Conservation (phyloP, 2,113 vertebrate genomes). For the Phycodurus eques region DNA sequence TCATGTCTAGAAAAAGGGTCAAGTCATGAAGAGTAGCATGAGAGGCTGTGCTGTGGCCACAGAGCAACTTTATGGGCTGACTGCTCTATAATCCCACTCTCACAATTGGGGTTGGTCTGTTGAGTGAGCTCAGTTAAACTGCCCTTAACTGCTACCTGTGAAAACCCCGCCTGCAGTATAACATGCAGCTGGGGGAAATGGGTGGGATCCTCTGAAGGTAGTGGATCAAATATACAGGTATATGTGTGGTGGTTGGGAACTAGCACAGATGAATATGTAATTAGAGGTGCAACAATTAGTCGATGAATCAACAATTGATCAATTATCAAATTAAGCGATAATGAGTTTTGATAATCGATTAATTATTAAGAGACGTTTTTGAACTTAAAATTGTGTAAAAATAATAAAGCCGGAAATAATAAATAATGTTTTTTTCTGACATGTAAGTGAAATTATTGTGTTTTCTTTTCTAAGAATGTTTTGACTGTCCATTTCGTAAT, state of each 20-base stretch:
- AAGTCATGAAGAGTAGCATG: conserved; percentile 42
- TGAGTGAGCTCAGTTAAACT: conserved; percentile 63
- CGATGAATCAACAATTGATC: too few relatives aligned
- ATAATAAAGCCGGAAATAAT: too few relatives aligned
- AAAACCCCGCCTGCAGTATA: conserved; percentile 61
- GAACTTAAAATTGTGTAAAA: too few relatives aligned
- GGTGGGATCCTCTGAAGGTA: conserved; percentile 45
- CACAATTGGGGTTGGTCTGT: conserved; percentile 51
- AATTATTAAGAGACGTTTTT: too few relatives aligned
- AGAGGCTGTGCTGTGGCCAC: conserved; percentile 59
- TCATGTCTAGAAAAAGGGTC: conserved; percentile 6
- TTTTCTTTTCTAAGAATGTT: too few relatives aligned
- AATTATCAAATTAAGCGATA: too few relatives aligned
- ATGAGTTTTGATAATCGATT: too few relatives aligned
- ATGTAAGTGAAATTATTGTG: too few relatives aligned
- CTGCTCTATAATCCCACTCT: conserved; percentile 73
- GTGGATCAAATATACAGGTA: conserved; percentile 41
- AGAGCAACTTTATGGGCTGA: conserved; percentile 67
- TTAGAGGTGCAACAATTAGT: too few relatives aligned
- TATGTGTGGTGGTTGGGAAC: conserved; percentile 36
- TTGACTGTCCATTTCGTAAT: too few relatives aligned
- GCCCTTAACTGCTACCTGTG: conserved; percentile 69
- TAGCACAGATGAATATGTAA: background rate
- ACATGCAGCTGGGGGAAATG: conserved; percentile 31
- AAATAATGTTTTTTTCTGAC: too few relatives aligned